Percentiles rank a stretch among this genome's conserved stretches.
Evolutionary conservation across 2,797 vertebrate genomes (phyloP).

Genomic region (Zalophus californianus): DNA sequence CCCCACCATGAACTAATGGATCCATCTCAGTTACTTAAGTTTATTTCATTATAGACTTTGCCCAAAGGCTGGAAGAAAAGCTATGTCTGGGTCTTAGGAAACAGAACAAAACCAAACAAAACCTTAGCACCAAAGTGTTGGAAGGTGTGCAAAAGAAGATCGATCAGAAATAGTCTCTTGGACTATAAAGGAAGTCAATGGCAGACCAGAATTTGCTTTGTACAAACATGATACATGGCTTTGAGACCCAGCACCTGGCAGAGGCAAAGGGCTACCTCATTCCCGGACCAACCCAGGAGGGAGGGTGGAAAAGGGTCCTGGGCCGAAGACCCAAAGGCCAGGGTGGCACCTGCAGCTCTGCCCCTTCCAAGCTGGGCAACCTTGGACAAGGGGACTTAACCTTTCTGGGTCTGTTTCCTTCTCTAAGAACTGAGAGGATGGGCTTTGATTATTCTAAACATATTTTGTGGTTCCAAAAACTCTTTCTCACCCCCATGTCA

Average conservation of each 20-base stretch:
- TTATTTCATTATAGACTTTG: slow-evolving; percentile 37
- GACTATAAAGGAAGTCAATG: neutral
- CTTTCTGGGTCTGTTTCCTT: neutral
- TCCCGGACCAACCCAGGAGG: neutral
- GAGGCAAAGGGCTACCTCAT: neutral
- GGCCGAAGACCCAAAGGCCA: neutral
- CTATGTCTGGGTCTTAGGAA: neutral
- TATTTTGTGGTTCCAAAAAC: slow-evolving; percentile 24
- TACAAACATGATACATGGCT: neutral
- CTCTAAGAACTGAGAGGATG: neutral
- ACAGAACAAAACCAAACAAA: neutral
- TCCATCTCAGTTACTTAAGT: neutral
- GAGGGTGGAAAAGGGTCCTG: neutral
- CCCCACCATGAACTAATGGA: neutral
- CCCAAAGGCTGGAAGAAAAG: neutral
- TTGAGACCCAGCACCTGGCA: neutral
- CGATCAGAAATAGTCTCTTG: neutral
- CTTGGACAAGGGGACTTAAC: neutral
- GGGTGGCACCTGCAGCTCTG: neutral
- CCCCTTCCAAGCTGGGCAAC: neutral
- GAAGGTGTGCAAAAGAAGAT: neutral
- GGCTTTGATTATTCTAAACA: neutral
- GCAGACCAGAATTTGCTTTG: neutral
- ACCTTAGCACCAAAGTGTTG: neutral
- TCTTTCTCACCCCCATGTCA: neutral